phyloP scores from a whole-genome alignment of 1,140 invertebrate species.

The Procambarus virginalis region DNA sequence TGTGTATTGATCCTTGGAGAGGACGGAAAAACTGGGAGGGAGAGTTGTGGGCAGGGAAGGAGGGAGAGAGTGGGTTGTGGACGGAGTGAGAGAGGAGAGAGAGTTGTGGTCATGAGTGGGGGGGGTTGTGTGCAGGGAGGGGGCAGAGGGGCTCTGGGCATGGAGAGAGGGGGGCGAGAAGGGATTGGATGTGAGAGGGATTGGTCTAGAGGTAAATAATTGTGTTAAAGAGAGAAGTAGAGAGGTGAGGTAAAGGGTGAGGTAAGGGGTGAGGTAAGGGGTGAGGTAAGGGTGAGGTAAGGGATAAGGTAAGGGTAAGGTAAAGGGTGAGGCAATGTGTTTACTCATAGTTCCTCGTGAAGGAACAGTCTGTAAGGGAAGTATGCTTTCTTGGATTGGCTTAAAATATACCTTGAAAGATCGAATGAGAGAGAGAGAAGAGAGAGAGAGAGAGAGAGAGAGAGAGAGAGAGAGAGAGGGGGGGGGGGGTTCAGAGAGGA shows the following conservation, averaged over 20 bases:
- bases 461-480: no score
- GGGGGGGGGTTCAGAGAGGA: no score
- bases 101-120: not conserved
- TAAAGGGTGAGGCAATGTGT: no score
- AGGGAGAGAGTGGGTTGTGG: not conserved
- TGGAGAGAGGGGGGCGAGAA: no score
- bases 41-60: not conserved
- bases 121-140: not conserved
- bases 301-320: not conserved
- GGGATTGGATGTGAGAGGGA: no score
- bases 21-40: not conserved
- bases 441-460: no score
- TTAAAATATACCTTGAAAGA: no score
- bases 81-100: not conserved
- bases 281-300: not conserved
- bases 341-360: no score
- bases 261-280: not conserved
- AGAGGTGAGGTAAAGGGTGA: not conserved
- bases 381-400: no score
- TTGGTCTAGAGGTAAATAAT: no score
- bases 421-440: no score
- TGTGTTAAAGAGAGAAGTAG: not conserved
- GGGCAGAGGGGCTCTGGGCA: not conserved
- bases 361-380: no score
- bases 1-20: not conserved